Evolutionary conservation across 2,797 vertebrate genomes (phyloP).

Genomic region (Hyperoplus immaculatus): DNA sequence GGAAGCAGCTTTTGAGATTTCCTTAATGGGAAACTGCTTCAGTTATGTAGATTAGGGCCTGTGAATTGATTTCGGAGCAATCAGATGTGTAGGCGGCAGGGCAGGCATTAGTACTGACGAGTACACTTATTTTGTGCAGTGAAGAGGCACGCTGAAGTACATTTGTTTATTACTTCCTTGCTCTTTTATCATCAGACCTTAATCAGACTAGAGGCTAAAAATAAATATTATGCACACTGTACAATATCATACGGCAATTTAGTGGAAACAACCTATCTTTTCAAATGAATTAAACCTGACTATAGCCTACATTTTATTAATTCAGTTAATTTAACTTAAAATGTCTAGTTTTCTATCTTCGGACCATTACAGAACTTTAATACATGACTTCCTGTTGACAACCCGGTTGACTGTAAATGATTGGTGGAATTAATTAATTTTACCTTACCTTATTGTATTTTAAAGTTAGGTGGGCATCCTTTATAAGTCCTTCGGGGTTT

Average conservation of each 20-base stretch:
- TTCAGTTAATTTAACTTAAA: not conserved
- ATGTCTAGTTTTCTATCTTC: too few relatives aligned
- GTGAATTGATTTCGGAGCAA: slow-evolving; percentile 15
- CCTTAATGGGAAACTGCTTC: slow-evolving; percentile 45
- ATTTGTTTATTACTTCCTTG: not conserved
- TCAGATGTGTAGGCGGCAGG: not conserved
- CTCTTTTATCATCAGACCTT: slow-evolving; percentile 20
- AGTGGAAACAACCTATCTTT: not conserved
- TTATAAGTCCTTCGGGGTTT: too few relatives aligned
- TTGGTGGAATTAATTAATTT: too few relatives aligned
- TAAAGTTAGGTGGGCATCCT: too few relatives aligned
- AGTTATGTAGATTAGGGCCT: slow-evolving; percentile 36
- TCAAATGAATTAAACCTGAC: not conserved
- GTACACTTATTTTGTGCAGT: not conserved
- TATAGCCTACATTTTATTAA: not conserved
- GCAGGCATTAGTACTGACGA: not conserved
- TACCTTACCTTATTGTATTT: too few relatives aligned
- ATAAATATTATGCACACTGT: not conserved
- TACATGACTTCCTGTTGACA: too few relatives aligned
- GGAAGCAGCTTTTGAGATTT: slow-evolving; percentile 30
- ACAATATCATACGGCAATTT: not conserved
- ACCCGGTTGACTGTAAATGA: too few relatives aligned
- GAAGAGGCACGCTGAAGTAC: not conserved
- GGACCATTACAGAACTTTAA: too few relatives aligned
- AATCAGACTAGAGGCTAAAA: slow-evolving; percentile 1